Conservation (phyloP, 2,113 vertebrate genomes). For the Zosterops hypoxanthus region DNA sequence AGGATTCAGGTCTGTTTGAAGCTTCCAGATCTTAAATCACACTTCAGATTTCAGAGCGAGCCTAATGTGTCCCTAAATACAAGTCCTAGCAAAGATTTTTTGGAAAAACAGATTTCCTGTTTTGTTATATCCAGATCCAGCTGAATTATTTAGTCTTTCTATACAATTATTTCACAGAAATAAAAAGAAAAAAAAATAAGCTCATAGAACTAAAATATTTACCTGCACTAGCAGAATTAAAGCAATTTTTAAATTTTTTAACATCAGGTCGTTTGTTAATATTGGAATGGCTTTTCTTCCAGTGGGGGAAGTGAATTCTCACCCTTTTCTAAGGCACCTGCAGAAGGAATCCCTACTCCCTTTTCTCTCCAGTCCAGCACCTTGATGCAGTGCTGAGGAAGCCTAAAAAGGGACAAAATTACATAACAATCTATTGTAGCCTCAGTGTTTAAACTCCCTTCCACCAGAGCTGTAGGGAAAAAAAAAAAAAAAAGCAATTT, state of each 20-base stretch:
- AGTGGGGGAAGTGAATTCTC: background rate
- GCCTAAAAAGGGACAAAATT: background rate
- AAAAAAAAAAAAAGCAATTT: slow-evolving; percentile 22
- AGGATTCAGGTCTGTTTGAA: background rate
- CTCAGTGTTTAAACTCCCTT: slow-evolving; percentile 44
- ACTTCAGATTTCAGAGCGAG: background rate
- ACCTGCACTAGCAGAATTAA: background rate
- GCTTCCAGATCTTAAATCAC: background rate
- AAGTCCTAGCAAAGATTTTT: background rate
- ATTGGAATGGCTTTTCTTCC: background rate
- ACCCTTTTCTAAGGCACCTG: background rate
- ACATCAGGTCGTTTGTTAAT: background rate
- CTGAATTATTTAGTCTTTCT: background rate
- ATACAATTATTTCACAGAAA: background rate
- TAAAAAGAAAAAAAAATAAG: background rate
- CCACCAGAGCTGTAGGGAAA: background rate
- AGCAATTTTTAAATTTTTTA: background rate
- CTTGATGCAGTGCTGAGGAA: background rate
- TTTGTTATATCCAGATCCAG: background rate
- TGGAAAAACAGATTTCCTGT: background rate
- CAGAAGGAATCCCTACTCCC: background rate
- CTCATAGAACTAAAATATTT: background rate
- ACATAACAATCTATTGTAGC: slow-evolving; percentile 38
- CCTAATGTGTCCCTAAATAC: background rate
- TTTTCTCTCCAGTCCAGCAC: background rate